phyloP scores from a whole-genome alignment of 2,113 vertebrate species.

The Thryonomys swinderianus region DNA sequence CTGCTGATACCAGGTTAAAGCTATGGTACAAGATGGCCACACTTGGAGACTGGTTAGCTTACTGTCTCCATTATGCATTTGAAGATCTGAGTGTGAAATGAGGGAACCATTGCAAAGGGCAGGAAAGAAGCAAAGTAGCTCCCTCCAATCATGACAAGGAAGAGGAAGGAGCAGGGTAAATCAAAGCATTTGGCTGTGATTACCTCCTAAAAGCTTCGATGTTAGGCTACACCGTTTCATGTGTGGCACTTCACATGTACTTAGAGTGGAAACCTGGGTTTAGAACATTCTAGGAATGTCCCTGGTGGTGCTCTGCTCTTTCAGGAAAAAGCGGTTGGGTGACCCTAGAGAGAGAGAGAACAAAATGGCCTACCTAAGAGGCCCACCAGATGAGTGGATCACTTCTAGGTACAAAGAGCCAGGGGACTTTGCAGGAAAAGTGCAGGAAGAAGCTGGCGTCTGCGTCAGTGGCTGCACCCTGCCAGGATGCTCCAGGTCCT shows the following conservation, averaged over 20 bases:
- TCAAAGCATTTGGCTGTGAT: not conserved
- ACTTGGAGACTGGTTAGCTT: not conserved
- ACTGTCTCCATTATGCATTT: not conserved
- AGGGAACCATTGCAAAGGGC: not conserved
- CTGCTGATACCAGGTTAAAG: not conserved
- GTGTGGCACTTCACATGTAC: not conserved
- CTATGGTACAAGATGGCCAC: not conserved
- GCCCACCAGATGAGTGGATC: not conserved
- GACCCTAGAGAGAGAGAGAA: not conserved
- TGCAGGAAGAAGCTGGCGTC: rapidly evolving
- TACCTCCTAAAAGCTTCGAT: not conserved
- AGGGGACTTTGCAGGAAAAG: not conserved
- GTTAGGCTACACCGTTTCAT: not conserved
- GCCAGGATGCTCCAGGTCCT: not conserved
- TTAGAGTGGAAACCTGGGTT: not conserved
- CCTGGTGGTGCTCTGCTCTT: not conserved
- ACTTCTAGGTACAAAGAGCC: not conserved
- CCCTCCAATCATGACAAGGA: not conserved
- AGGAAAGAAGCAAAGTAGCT: not conserved
- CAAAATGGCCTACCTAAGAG: not conserved
- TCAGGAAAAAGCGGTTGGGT: not conserved
- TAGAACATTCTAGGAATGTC: constrained; percentile 23
- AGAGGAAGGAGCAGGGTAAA: not conserved
- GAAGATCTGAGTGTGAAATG: constrained; percentile 34
- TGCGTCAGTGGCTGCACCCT: not conserved